These are phyloP conservation scores for Microvelia longipes DNA, from an alignment of 1,140 invertebrate genomes.

Conservation along the genomic window DNA sequence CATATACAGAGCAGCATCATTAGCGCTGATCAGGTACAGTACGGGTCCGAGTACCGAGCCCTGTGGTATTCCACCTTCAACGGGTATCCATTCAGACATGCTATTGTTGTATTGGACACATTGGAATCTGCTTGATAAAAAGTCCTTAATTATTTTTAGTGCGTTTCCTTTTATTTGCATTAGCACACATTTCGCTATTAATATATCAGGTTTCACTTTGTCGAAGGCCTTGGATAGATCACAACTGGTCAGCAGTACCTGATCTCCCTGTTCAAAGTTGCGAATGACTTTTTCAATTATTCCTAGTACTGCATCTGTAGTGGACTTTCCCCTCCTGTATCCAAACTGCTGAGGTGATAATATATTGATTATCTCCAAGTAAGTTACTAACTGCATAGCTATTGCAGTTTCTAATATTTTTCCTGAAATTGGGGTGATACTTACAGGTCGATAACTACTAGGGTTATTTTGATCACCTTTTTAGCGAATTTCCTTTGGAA, in stretches of 20 bases:
- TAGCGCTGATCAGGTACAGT: background rate
- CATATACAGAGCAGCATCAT: background rate
- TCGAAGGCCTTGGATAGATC: background rate
- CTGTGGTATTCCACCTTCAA: background rate
- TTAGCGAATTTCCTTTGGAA: too few species aligned
- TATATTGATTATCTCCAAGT: conserved; percentile 13
- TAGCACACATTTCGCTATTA: background rate
- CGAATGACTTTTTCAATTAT: conserved; percentile 10
- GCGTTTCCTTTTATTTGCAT: background rate
- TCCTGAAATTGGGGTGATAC: conserved; percentile 14
- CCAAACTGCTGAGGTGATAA: conserved; percentile 15
- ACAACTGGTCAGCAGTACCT: background rate
- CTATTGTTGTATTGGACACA: background rate
- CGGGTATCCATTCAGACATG: background rate
- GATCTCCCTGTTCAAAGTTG: conserved; percentile 9
- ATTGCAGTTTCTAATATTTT: conserved; percentile 18
- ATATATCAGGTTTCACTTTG: background rate
- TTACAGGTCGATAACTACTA: conserved; percentile 16
- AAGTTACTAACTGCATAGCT: conserved; percentile 14
- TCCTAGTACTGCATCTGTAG: conserved; percentile 11
- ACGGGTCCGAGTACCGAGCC: background rate
- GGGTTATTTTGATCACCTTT: conserved; percentile 13
- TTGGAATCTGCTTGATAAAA: background rate
- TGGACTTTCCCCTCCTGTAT: conserved; percentile 15
- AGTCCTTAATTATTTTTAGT: background rate